These are phyloP conservation scores for Volucella zonaria DNA, from an alignment of 2,888 invertebrate genomes.

Conservation along the genomic window DNA sequence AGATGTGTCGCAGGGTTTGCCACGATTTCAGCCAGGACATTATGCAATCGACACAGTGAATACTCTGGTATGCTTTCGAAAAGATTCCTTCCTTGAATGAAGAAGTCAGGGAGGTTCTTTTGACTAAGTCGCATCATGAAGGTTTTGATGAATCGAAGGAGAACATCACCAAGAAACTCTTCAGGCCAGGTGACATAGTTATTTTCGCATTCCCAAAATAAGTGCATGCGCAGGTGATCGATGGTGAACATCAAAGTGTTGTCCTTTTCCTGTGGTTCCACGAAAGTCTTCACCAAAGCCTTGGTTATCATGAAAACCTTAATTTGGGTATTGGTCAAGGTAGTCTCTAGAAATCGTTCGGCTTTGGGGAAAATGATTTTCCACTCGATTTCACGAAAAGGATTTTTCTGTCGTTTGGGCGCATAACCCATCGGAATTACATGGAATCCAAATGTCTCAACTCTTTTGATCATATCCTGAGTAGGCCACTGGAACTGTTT, in stretches of 20 bases:
- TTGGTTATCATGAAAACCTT: constrained; percentile 88
- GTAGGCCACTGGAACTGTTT: constrained; percentile 88
- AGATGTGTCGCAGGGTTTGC: constrained; percentile 89
- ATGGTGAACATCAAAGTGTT: constrained; percentile 86
- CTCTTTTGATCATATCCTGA: constrained; percentile 86
- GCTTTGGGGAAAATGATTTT: constrained; percentile 90
- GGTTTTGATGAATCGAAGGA: constrained; percentile 85
- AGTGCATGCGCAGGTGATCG: constrained; percentile 88
- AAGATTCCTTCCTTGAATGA: constrained; percentile 88
- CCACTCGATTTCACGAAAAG: constrained; percentile 89
- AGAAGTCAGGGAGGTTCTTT: constrained; percentile 88
- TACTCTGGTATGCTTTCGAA: constrained; percentile 88
- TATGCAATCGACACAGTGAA: constrained; percentile 86
- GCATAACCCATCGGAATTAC: constrained; percentile 88
- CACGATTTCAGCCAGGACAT: constrained; percentile 86
- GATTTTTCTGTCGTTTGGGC: constrained; percentile 85
- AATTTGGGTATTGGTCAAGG: constrained; percentile 88
- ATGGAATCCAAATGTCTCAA: constrained; percentile 87
- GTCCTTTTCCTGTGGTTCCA: constrained; percentile 86
- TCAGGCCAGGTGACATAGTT: constrained; percentile 89
- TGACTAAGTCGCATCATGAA: constrained; percentile 86
- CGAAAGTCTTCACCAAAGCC: constrained; percentile 88
- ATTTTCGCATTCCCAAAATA: constrained; percentile 91
- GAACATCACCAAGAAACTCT: constrained; percentile 87
- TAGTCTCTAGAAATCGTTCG: constrained; percentile 89